These are phyloP conservation scores for Criorhina ranunculi DNA, from an alignment of 2,888 invertebrate species.

Conservation along the genomic window DNA sequence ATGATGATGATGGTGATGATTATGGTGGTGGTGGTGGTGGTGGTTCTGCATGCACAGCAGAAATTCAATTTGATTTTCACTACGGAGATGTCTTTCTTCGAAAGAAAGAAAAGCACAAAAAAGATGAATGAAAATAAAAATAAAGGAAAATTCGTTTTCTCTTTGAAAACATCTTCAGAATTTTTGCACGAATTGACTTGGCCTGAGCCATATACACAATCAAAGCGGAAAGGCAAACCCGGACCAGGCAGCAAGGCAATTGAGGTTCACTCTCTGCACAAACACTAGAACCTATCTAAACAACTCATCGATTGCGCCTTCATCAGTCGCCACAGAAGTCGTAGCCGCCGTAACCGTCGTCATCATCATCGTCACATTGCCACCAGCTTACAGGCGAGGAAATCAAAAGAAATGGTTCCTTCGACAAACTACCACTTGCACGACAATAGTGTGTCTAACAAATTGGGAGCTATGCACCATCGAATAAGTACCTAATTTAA, in stretches of 20 bases:
- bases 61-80: slow-evolving; percentile 73
- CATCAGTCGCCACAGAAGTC: slow-evolving; percentile 36
- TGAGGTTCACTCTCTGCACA: slow-evolving; percentile 64
- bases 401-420: not conserved
- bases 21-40: slow-evolving; percentile 52
- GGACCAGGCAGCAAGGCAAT: slow-evolving; percentile 60
- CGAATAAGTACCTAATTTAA: not conserved
- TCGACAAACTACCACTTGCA: not conserved
- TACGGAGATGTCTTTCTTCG: slow-evolving; percentile 59
- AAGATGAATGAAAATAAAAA: slow-evolving; percentile 23
- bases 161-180: slow-evolving; percentile 66
- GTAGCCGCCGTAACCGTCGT: not conserved
- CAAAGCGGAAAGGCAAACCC: slow-evolving; percentile 59
- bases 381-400: not conserved
- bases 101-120: slow-evolving; percentile 31
- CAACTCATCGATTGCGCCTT: slow-evolving; percentile 65
- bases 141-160: slow-evolving; percentile 58
- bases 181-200: slow-evolving; percentile 70
- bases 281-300: slow-evolving; percentile 69
- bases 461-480: not conserved
- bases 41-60: slow-evolving; percentile 75
- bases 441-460: slow-evolving; percentile 18
- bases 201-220: slow-evolving; percentile 63
- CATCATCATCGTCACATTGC: slow-evolving; percentile 36
- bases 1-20: slow-evolving; percentile 23